These are phyloP conservation scores for Poecilus cupreus DNA, from an alignment of 2,888 invertebrate species.

Conservation along the genomic window DNA sequence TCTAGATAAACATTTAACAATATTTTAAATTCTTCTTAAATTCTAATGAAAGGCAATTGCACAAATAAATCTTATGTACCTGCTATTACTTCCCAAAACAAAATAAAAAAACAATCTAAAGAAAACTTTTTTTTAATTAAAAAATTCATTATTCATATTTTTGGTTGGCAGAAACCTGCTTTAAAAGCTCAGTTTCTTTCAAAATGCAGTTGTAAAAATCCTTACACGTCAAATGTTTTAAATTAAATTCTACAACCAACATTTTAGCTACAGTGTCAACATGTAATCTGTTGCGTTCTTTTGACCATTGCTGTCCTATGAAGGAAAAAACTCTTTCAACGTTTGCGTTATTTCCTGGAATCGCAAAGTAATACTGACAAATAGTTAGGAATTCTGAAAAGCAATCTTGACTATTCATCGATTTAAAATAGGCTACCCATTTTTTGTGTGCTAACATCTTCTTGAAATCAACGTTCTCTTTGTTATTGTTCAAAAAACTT, in stretches of 20 bases:
- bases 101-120: constrained; percentile 8
- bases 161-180: constrained; percentile 48
- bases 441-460: constrained; percentile 56
- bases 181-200: constrained; percentile 55
- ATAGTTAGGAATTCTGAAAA: too few species aligned
- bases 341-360: constrained; percentile 50
- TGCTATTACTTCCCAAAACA: constrained; percentile 8
- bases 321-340: constrained; percentile 50
- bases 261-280: constrained; percentile 52
- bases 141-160: constrained; percentile 42
- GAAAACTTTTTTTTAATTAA: not conserved
- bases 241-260: constrained; percentile 51
- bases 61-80: not conserved
- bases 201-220: constrained; percentile 51
- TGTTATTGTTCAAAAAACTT: constrained; percentile 53
- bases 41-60: too few species aligned
- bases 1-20: too few species aligned
- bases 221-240: constrained; percentile 48
- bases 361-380: constrained; percentile 41
- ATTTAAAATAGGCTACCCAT: constrained; percentile 57
- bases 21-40: too few species aligned
- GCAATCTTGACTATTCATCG: constrained; percentile 44
- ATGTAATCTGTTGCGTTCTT: constrained; percentile 52
- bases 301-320: constrained; percentile 47
- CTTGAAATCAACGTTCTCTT: constrained; percentile 50